Evolutionary conservation across 2,113 vertebrate genomes (phyloP), one percentile per base, ranked within the genome.

Genomic region (Monopterus albus): DNA sequence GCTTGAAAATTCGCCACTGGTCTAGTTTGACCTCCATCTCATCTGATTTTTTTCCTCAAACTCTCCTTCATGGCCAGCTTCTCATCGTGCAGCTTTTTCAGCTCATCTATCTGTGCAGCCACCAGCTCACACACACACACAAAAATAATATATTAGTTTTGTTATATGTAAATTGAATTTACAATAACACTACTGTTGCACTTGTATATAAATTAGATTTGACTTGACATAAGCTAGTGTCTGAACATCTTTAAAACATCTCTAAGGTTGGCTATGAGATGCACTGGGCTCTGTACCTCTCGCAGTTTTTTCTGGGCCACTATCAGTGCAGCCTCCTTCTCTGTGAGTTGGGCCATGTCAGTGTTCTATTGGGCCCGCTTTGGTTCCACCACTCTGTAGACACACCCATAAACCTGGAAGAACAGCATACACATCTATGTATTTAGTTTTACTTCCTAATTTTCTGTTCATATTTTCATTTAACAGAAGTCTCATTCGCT

Each of bases 21-120:
- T 96, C 94, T 86, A 97, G 90, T 73, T 97, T 96, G 46, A 94
- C 29, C 81, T 94, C 94, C 95, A 96, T 97, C 50, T 96, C 95
- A 3, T 95, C 92, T 0, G 95, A 95, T n/a, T 56, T 88, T 94
- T 70, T 84, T 88, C 8, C 91, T 90, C 49, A 96, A 87, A 11
- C 91, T 91, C 56, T 95, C 94, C 78, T 96, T 96, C 74, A 90
- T 95, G 1, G 90, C 66, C 85, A 95, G 77, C 51, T 96, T 97
- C 78, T 97, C 95, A 2, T 87, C 83, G 0, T 95, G 95, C 60
- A 94, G 91, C 39, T 75, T 89, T 87, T 96, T 94, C 45, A 96
- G 76, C 87, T 86, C 81, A 7, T 95, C 92, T 56, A 96, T 84
- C 33, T 93, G 94, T 29, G 95, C 94, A 0, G 82, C 95, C 18